These are phyloP conservation scores for Eupleurogrammus muticus DNA, from an alignment of 2,797 vertebrate genomes.

Conservation along the genomic window DNA sequence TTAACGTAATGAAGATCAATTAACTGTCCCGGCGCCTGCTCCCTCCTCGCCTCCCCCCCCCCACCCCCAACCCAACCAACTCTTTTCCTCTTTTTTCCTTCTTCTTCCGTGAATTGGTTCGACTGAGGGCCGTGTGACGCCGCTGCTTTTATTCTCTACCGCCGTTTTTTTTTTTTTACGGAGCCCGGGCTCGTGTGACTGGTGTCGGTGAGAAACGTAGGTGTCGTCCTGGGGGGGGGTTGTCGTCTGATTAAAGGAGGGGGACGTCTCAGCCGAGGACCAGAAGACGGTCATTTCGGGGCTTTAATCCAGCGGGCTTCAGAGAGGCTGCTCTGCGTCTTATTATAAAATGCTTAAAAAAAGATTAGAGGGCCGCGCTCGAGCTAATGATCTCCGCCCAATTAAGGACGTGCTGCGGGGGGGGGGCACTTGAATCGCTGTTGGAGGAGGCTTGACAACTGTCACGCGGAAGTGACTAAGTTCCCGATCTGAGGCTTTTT, in stretches of 20 bases:
- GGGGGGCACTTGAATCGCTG: slow-evolving; percentile 42
- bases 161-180: too few relatives aligned
- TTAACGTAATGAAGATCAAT: slow-evolving; percentile 87
- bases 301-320: slow-evolving; percentile 70
- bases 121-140: slow-evolving; percentile 35
- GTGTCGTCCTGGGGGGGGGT: too few relatives aligned
- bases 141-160: too few relatives aligned
- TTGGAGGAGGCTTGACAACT: slow-evolving; percentile 37
- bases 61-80: too few relatives aligned
- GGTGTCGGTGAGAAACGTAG: slow-evolving; percentile 52
- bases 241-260: slow-evolving; percentile 67
- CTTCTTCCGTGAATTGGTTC: slow-evolving; percentile 64
- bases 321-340: slow-evolving; percentile 57
- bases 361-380: slow-evolving; percentile 64
- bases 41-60: slow-evolving; percentile 55
- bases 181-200: slow-evolving; percentile 27
- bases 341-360: slow-evolving; percentile 77
- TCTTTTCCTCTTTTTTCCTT: too few relatives aligned
- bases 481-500: slow-evolving; percentile 23
- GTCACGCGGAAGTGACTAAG: slow-evolving; percentile 30
- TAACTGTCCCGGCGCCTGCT: slow-evolving; percentile 64
- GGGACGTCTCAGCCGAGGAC: slow-evolving; percentile 51
- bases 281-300: slow-evolving; percentile 74
- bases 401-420: slow-evolving; percentile 70
- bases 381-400: slow-evolving; percentile 71